phyloP scores from a whole-genome alignment of 2,797 vertebrate species.

The Merluccius polli region DNA sequence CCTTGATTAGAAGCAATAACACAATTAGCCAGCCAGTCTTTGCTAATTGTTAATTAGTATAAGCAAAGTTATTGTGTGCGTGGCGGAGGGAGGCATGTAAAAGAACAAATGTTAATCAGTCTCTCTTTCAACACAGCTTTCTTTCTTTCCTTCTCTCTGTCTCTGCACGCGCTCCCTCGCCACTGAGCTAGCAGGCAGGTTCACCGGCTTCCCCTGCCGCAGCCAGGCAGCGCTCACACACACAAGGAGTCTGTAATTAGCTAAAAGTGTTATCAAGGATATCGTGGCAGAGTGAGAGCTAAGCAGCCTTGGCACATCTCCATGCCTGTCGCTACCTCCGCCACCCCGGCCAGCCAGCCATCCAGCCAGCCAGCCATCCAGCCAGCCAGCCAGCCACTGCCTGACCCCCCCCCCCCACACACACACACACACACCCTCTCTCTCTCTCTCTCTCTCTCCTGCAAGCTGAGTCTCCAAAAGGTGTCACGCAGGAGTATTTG shows the following conservation, averaged over 20 bases:
- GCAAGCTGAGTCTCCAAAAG: constrained; percentile 8
- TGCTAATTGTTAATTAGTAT: constrained; percentile 97
- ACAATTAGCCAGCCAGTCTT: constrained; percentile 94
- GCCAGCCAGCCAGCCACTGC: not conserved
- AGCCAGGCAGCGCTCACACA: constrained; percentile 51
- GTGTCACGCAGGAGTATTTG: constrained; percentile 58
- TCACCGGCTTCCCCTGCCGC: constrained; percentile 52
- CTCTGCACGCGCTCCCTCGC: constrained; percentile 34
- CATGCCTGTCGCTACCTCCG: constrained; percentile 26
- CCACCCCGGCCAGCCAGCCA: constrained; percentile 38
- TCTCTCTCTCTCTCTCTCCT: not conserved
- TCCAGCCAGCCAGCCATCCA: not conserved
- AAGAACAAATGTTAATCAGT: constrained; percentile 82
- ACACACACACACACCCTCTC: not conserved
- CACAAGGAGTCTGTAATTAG: constrained; percentile 65
- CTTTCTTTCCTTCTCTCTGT: constrained; percentile 2
- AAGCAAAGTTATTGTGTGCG: constrained; percentile 83
- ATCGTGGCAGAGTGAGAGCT: constrained; percentile 36
- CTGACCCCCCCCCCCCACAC: not conserved
- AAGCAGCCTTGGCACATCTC: constrained; percentile 54
- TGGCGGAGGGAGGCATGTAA: constrained; percentile 76
- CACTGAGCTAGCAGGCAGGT: constrained; percentile 63
- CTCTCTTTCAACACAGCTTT: constrained; percentile 70
- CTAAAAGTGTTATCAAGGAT: constrained; percentile 66
- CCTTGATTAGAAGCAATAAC: constrained; percentile 99